Conservation (phyloP, 2,888 invertebrate genomes). For the Agrochola lota region DNA sequence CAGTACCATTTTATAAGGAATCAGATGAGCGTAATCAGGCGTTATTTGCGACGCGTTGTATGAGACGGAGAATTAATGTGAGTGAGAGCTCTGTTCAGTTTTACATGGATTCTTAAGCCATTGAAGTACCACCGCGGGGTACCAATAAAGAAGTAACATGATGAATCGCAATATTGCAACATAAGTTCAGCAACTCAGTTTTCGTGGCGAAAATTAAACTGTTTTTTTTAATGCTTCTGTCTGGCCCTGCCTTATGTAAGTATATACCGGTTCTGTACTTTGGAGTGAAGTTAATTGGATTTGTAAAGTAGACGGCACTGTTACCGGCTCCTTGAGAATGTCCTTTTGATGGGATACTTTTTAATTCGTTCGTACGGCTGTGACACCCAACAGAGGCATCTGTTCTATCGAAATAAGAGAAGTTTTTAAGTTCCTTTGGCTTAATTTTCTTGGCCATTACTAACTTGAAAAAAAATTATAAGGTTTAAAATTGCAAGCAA, state of each 20-base stretch:
- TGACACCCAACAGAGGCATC: background rate
- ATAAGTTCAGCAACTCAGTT: background rate
- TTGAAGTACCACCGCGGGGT: no score
- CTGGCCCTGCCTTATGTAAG: background rate
- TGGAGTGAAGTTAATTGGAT: slow-evolving; percentile 40
- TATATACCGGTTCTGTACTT: slow-evolving; percentile 1
- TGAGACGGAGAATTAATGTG: no score
- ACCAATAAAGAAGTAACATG: background rate
- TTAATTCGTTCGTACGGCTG: slow-evolving; percentile 39
- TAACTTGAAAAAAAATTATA: no score
- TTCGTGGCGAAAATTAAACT: background rate
- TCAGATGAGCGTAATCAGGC: background rate
- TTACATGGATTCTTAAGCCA: no score
- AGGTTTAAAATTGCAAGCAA: no score
- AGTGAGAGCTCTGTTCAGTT: no score
- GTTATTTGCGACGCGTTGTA: background rate
- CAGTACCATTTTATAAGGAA: background rate
- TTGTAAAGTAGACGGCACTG: slow-evolving; percentile 26
- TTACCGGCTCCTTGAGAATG: slow-evolving; percentile 26
- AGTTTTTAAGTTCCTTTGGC: background rate
- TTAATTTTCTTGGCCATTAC: background rate
- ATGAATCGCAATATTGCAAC: background rate
- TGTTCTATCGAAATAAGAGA: background rate
- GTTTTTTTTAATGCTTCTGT: background rate
- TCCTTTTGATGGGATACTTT: slow-evolving; percentile 33